A percentile compares a stretch with the other conserved stretches of the same genome.
phyloP scores from a whole-genome alignment of 2,888 invertebrate species.

The Rotaria sp. region DNA sequence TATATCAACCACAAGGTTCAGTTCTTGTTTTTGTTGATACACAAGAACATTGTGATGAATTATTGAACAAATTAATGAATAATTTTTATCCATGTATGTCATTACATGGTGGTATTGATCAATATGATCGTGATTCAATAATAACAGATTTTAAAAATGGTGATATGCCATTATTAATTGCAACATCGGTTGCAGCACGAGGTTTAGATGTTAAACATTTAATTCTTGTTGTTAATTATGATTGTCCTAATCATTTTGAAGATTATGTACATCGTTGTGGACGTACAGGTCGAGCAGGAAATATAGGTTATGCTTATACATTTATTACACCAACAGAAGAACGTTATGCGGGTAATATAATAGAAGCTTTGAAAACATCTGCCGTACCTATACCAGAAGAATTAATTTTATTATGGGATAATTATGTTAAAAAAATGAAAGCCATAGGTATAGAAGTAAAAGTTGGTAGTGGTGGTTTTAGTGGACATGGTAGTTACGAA shows the following conservation, averaged over 20 bases:
- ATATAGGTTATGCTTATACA: conserved; percentile 92
- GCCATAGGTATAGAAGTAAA: conserved; percentile 34
- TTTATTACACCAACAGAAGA: conserved; percentile 91
- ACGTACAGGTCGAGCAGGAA: conserved; percentile 67
- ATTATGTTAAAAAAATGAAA: conserved; percentile 38
- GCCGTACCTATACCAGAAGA: conserved; percentile 70
- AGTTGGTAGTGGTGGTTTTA: conserved; percentile 31
- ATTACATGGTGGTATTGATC: conserved; percentile 96
- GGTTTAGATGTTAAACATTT: conserved; percentile 97
- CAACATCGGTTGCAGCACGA: conserved; percentile 93
- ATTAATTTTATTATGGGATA: conserved; percentile 72
- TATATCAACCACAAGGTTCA: conserved; percentile 82
- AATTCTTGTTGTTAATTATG: conserved; percentile 93
- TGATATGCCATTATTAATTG: conserved; percentile 78
- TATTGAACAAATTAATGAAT: conserved; percentile 80
- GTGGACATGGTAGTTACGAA: conserved; percentile 40
- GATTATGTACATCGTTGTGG: conserved; percentile 97
- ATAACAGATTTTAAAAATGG: conserved; percentile 94
- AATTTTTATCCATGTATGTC: conserved; percentile 93
- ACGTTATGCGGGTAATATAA: conserved; percentile 81
- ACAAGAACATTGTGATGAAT: conserved; percentile 74
- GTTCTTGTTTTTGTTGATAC: conserved; percentile 95
- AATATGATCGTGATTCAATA: conserved; percentile 94
- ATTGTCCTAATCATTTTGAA: conserved; percentile 98
- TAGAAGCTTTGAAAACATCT: conserved; percentile 81